Evolutionary conservation across 2,113 vertebrate species (phyloP), one percentile per base, ranked within the genome.

Genomic region (Podilymbus podiceps): DNA sequence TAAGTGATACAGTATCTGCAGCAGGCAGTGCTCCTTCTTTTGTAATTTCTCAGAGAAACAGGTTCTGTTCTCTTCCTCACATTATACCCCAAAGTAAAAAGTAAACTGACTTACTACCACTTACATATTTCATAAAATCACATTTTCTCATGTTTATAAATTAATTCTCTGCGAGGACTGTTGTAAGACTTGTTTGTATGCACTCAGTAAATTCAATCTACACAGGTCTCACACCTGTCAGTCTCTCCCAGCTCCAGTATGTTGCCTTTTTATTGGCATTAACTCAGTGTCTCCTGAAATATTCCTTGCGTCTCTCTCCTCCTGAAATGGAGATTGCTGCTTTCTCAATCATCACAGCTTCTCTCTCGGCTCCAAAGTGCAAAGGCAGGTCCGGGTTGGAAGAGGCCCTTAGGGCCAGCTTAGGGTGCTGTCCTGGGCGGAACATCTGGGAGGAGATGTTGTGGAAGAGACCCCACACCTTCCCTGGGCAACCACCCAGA

Each of bases 121-220:
- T 44, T 44, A 49, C 23, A 5, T 75, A 92, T 81, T 92, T 95
- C 25, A 94, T 64, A 92, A 84, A 85, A 85, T 40, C 27, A 17
- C 33, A 60, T 89, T 60, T 94, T 64, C 84, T 92, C 64, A 68
- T 82, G 73, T 84, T 87, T 96, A 87, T 89, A 92, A 91, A 96
- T 94, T 60, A 87, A 85, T 85, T 78, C 21, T 81, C 91, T 72
- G 25, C 52, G 75, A 87, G 35, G 44, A 42, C 60, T 75, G 50
- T 58, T 89, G 6, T 25, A 81, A 87, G 52, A 67, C 33, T 84
- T 77, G 73, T n/a, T 86, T 5, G 1, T 44, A 87, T 52, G 84
- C 69, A 64, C 35, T 22, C 2, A 1, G 55, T 64, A 91, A 87
- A 95, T 75, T 38, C 87, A 71, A 96, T 68, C 80, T 58, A 33